Evolutionary conservation across 1,140 invertebrate genomes (phyloP).

Genomic region (Oreohelix idahoensis): DNA sequence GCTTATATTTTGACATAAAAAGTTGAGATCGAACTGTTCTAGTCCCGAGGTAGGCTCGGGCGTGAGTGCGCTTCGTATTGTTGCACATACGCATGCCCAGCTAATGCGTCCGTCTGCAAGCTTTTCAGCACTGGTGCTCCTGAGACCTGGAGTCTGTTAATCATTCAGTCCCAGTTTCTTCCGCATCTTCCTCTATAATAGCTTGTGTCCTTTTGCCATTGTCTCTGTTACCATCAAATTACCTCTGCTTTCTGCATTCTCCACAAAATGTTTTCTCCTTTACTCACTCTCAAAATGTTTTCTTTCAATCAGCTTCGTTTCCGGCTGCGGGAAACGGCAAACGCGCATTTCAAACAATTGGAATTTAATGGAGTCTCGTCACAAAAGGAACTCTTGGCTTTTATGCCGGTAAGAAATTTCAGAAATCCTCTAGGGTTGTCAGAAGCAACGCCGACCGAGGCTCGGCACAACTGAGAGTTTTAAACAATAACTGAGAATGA

Average conservation of each 20-base stretch:
- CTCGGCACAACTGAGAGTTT: background rate
- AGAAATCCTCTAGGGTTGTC: constrained; percentile 21
- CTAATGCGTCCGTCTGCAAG: constrained; percentile 20
- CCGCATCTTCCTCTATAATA: constrained; percentile 10
- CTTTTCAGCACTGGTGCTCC: constrained; percentile 5
- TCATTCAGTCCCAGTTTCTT: constrained; percentile 1
- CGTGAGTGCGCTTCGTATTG: constrained; percentile 16
- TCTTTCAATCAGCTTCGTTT: constrained; percentile 29
- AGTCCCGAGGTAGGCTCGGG: background rate
- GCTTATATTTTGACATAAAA: background rate
- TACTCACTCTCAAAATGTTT: constrained; percentile 18
- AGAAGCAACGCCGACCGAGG: background rate
- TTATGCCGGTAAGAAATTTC: background rate
- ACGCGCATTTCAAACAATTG: constrained; percentile 27
- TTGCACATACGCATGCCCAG: constrained; percentile 9
- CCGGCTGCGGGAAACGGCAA: constrained; percentile 28
- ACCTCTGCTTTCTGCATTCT: constrained; percentile 10
- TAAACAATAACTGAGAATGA: constrained; percentile 18
- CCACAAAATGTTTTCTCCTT: constrained; percentile 16
- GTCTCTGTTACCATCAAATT: constrained; percentile 33
- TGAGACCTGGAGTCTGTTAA: background rate
- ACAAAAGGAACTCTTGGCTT: constrained; percentile 26
- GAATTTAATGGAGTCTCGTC: constrained; percentile 23
- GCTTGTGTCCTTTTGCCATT: constrained; percentile 17
- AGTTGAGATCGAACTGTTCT: constrained; percentile 2